These are phyloP conservation scores for Buathra laborator DNA, from an alignment of 2,888 invertebrate species.

Conservation along the genomic window DNA sequence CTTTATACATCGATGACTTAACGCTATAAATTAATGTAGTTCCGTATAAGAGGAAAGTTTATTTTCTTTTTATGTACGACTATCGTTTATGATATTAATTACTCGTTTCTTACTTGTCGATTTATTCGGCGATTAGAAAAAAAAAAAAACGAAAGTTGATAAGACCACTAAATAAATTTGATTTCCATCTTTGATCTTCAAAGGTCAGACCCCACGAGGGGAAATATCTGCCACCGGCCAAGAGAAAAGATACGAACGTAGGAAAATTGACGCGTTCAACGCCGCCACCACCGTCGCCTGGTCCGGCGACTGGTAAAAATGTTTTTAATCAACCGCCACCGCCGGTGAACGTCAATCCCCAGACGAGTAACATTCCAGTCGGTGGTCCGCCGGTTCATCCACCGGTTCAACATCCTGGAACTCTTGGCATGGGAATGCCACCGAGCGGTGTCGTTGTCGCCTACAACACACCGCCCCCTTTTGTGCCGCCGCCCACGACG, in stretches of 20 bases:
- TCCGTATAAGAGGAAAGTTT: too few species aligned
- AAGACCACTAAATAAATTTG: neutral
- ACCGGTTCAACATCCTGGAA: slow-evolving; percentile 80
- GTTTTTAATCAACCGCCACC: slow-evolving; percentile 81
- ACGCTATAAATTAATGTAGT: too few species aligned
- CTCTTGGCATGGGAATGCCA: slow-evolving; percentile 82
- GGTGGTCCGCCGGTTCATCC: slow-evolving; percentile 79
- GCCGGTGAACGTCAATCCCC: slow-evolving; percentile 76
- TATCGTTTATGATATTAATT: too few species aligned
- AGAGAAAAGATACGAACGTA: slow-evolving; percentile 89
- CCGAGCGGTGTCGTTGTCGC: slow-evolving; percentile 82
- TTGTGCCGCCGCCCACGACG: slow-evolving; percentile 81
- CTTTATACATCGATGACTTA: too few species aligned
- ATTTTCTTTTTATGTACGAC: too few species aligned
- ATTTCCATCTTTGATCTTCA: slow-evolving; percentile 46
- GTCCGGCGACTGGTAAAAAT: slow-evolving; percentile 80
- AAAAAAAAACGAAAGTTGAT: neutral
- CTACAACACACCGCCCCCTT: slow-evolving; percentile 82
- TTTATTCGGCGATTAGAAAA: neutral
- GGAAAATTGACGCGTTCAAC: slow-evolving; percentile 90
- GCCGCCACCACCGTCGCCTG: slow-evolving; percentile 86
- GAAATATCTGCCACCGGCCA: slow-evolving; percentile 93
- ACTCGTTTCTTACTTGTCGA: too few species aligned
- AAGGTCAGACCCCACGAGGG: slow-evolving; percentile 85
- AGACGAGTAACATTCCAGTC: slow-evolving; percentile 81